Evolutionary conservation across 2,888 invertebrate genomes (phyloP), one percentile per base, ranked within the genome.

Genomic region (Dasypogon diadema): DNA sequence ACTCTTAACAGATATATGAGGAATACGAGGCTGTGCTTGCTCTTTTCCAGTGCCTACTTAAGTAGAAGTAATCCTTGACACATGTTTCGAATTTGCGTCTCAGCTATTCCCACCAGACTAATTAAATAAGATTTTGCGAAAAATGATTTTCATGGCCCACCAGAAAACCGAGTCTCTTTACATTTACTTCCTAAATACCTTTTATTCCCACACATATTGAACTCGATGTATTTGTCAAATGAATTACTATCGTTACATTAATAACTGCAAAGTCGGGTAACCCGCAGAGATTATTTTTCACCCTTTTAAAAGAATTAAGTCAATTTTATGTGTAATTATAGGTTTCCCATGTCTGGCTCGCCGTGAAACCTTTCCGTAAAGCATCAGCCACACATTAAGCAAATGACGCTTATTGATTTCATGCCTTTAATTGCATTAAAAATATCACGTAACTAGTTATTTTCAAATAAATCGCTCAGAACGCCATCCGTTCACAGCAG

Each of bases 291-390:
- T 51, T 51, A 68, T 26, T 51, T 22, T 24, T 68, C 54, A 73
- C 73, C 77, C 77, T 77, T 77, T 77, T 48, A 77, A 73, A 30
- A 14, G 54, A 73, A 77, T 77, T 77, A 68, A 75, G 73, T 46
- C 72, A 60, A 63, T 73, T 77, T 77, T 46, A 16, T 18, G 8
- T 56, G 22, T 76, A 74, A 73, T 74, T 76, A 63, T 30, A 22
- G 74, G 68, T 74, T 76, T 74, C 51, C 14, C 56, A 74, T 74
- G 56, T 14, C n/a, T 14, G 12, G 18, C 16, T 37, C 60, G 37
- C 18, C 42, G 21, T 37, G 60, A 26, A n/a, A 26, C 60, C 60
- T 37, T 60, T 60, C 18, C 12, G 24, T 65, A 26, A 22, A 30
- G 34, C 2, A 12, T 42, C n/a, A 42, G 8, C n/a, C 42, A 48